Evolutionary conservation across 1,140 invertebrate genomes (phyloP), one percentile per base, ranked within the genome.

Genomic region (Hyposmocoma kahamanoa): DNA sequence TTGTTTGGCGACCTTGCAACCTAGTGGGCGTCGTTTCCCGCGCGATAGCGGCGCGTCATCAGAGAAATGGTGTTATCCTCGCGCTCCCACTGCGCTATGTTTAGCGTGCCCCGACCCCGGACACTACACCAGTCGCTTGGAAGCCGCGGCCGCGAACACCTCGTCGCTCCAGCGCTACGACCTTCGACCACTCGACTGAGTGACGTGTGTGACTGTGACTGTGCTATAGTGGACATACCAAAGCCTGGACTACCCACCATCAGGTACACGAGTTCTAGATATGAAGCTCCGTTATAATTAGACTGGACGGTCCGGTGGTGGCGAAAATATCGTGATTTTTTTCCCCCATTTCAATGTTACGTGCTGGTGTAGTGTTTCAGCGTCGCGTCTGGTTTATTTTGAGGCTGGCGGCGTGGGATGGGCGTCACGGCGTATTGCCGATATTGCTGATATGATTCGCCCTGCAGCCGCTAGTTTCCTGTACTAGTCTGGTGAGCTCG

Each of bases 191-290:
- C 79, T 83, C 76, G 67, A 41, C 42, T 60, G 76, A 80, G 79
- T 83, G 79, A 83, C 75, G 79, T 78, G 76, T 73, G 76, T 78
- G 76, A 67, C 66, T 77, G 74, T 78, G 74, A 73, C 74, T 71
- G 79, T 83, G 72, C 22, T 22, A 21, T 18, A 0, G 20, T 24
- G 34, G 17, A 10, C 42, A 26, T 10, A 26, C 41, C 22, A 5
- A 1, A 36, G 15, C 21, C 43, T 22, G 38, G 19, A 20, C 38
- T 13, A 8, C 19, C 19, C 22, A 10, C 18, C 38, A 41, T 17
- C 32, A 22, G 38, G 38, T 41, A 41, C 38, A 41, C 9, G 1
- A n/a, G n/a, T n/a, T n/a, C n/a, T n/a, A n/a, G n/a, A n/a, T n/a
- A 30, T 30, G 6, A 10, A 30, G 32, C 18, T n/a, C 10, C 15